phyloP scores from a whole-genome alignment of 2,113 vertebrate genomes.

The Pitta sordida region DNA sequence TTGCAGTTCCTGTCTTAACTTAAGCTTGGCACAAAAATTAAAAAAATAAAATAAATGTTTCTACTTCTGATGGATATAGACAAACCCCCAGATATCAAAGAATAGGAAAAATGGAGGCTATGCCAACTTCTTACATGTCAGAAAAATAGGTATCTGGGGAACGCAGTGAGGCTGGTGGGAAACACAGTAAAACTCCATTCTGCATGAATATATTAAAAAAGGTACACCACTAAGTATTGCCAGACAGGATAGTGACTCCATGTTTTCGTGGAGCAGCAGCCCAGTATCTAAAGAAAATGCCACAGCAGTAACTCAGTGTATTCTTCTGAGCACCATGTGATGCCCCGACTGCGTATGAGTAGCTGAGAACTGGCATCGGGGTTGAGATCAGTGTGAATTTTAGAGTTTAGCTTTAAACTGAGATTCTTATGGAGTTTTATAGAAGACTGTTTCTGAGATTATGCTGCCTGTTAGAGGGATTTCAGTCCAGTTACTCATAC shows the following conservation, averaged over 20 bases:
- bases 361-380: neutral
- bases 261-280: neutral
- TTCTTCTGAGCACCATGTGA: neutral
- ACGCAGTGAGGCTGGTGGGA: neutral
- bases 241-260: neutral
- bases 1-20: neutral
- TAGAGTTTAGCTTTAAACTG: neutral
- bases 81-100: neutral
- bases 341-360: neutral
- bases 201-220: neutral
- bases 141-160: neutral
- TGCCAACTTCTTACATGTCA: neutral
- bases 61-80: neutral
- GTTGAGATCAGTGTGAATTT: neutral
- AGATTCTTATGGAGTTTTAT: neutral
- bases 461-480: neutral
- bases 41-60: neutral
- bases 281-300: neutral
- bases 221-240: neutral
- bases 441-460: neutral
- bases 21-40: neutral
- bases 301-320: neutral
- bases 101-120: neutral
- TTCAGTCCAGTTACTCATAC: neutral
- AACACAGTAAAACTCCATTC: neutral